These are phyloP conservation scores for Oryctes rhinoceros DNA, from an alignment of 1,140 invertebrate genomes.

Conservation along the genomic window DNA sequence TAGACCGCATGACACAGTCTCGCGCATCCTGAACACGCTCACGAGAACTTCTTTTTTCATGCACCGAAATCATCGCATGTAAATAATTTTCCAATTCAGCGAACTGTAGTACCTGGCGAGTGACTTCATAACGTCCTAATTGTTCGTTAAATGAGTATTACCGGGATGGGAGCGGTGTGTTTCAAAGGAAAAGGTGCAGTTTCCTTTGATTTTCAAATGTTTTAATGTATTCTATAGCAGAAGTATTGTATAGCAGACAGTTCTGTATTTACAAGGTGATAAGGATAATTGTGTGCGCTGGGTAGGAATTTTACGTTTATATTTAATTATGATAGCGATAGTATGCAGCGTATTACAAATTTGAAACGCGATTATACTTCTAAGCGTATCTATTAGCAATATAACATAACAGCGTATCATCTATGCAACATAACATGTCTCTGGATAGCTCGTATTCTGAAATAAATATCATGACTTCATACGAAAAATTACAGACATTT, in stretches of 20 bases:
- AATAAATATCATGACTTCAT: too few species aligned
- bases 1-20: constrained; percentile 12
- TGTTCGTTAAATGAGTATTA: constrained; percentile 23
- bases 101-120: constrained; percentile 29
- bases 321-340: too few species aligned
- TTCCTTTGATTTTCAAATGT: constrained; percentile 15
- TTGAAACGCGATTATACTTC: too few species aligned
- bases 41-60: background rate
- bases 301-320: background rate
- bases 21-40: constrained; percentile 2
- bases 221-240: background rate
- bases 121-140: constrained; percentile 25
- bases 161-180: constrained; percentile 6
- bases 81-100: constrained; percentile 3
- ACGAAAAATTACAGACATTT: too few species aligned
- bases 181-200: constrained; percentile 4
- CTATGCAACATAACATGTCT: too few species aligned
- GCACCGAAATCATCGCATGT: background rate
- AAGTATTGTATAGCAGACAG: background rate
- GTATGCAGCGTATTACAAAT: too few species aligned
- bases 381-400: too few species aligned
- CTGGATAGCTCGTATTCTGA: too few species aligned
- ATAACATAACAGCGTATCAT: too few species aligned
- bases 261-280: constrained; percentile 11
- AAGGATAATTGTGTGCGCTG: background rate